phyloP scores from a whole-genome alignment of 2,888 invertebrate species.

The Hyles lineata region DNA sequence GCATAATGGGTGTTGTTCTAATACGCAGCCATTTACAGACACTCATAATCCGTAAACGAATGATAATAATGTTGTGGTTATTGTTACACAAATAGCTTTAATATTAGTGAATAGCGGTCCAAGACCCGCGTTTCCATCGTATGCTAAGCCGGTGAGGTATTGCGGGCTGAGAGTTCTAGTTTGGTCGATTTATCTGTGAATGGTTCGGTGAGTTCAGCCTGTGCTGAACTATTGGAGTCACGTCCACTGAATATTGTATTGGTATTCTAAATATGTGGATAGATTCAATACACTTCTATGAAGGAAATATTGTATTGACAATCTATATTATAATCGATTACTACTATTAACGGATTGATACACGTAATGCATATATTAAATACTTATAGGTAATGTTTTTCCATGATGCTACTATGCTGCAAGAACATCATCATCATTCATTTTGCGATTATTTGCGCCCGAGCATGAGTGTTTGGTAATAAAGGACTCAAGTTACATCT shows the following conservation, averaged over 20 bases:
- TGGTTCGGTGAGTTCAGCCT: background rate
- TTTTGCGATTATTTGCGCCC: too few species aligned
- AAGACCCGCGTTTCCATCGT: background rate
- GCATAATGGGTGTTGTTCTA: conserved; percentile 70
- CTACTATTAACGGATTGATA: too few species aligned
- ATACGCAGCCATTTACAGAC: conserved; percentile 49
- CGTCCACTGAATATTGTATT: background rate
- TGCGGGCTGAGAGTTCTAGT: background rate
- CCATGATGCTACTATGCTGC: too few species aligned
- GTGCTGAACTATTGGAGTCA: background rate
- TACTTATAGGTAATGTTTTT: too few species aligned
- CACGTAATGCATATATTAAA: too few species aligned
- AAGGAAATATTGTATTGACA: too few species aligned
- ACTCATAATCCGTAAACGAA: conserved; percentile 52
- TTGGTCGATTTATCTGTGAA: background rate
- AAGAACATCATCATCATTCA: too few species aligned
- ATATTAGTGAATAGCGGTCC: background rate
- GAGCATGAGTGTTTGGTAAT: too few species aligned
- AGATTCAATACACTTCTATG: background rate
- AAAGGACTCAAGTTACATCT: too few species aligned
- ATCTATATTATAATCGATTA: too few species aligned
- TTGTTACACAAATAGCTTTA: conserved; percentile 29
- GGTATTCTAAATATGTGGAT: background rate
- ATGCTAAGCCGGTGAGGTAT: conserved; percentile 13
- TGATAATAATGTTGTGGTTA: conserved; percentile 34